Conservation (phyloP, 1,140 invertebrate species). For the Calliopsis andreniformis region DNA sequence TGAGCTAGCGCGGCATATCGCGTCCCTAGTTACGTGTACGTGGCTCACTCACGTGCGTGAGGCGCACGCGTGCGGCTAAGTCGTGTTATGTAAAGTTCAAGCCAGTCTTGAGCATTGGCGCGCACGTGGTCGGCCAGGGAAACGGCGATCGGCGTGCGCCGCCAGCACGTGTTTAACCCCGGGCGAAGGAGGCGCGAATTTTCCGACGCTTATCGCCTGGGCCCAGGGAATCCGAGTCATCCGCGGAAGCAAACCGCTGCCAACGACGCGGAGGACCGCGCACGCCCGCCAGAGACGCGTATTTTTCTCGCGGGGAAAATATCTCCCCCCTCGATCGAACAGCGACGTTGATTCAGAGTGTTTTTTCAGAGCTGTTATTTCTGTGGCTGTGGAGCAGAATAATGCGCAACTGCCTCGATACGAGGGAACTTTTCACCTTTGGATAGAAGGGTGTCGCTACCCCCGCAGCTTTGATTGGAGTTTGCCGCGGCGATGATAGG, state of each 20-base stretch:
- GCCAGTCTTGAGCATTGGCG: background rate
- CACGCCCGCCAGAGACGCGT: no score
- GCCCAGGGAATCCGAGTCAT: background rate
- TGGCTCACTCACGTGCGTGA: constrained; percentile 50
- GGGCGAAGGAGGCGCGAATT: constrained; percentile 16
- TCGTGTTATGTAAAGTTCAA: constrained; percentile 59
- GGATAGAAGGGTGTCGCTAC: no score
- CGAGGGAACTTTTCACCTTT: no score
- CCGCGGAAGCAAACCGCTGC: background rate
- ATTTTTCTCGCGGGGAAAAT: background rate
- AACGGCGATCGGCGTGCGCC: constrained; percentile 16
- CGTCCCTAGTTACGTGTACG: constrained; percentile 29
- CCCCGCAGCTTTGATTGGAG: no score
- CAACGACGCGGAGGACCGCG: background rate
- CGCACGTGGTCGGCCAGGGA: constrained; percentile 51
- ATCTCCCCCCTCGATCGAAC: no score
- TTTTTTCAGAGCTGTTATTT: no score
- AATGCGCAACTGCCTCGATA: no score
- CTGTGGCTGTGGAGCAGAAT: no score
- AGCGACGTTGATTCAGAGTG: no score
- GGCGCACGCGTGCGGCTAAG: constrained; percentile 44
- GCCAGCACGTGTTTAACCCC: constrained; percentile 50
- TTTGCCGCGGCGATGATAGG: no score
- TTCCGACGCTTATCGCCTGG: constrained; percentile 15
- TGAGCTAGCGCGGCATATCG: constrained; percentile 8